Base-by-base conservation (phyloP, 2,888 invertebrate genomes). In the Nomada ruficornis region DNA sequence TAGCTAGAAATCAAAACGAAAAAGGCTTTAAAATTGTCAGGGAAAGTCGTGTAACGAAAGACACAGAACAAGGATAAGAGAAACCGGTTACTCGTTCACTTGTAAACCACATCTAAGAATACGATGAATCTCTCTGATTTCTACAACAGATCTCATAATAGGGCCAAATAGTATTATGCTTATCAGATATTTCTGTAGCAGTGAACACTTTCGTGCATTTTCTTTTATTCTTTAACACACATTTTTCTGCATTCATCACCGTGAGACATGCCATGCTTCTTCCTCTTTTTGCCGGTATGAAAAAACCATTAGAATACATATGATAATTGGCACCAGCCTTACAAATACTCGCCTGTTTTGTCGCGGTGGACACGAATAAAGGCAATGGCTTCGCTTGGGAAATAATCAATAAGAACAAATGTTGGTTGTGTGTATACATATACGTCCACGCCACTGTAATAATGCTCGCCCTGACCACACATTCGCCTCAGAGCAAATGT, bases 391-490 rank as follows among this genome's bases (percentile, higher is more conserved):
- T 77, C 57, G 72, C 72, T 70, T 70, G 77, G 57, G 55, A 80
- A 86, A 86, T 85, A 83, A 86, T 84, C 77, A 75, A 86, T 83
- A 88, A 63, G 62, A 65, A 77, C 15, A 86, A 77, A 80, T 62
- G 55, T 77, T 69, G 54, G 42, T 42, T 47, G 20, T 59, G 23
- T 63, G 62, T 50, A 55, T 47, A 29, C 44, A 70, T 62, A 26
- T 63, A 64, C 54, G 59, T 52, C 29, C 44, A 70, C 5, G 29
- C 64, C n/a, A 64, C 54, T 69, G 55, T 59, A 55, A 80, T 55
- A 52, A 80, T 57, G 72, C 55, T 15, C 54, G 42, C 36, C 26
- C 54, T 69, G 72, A 23, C 42, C 26, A 54, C 55, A 42, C 29
- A 18, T 59, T 50, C 15, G 11, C 62, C 60, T 26, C 13, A 1